Evolutionary conservation across 2,797 vertebrate genomes (phyloP).

Genomic region (Acipenser ruthenus): DNA sequence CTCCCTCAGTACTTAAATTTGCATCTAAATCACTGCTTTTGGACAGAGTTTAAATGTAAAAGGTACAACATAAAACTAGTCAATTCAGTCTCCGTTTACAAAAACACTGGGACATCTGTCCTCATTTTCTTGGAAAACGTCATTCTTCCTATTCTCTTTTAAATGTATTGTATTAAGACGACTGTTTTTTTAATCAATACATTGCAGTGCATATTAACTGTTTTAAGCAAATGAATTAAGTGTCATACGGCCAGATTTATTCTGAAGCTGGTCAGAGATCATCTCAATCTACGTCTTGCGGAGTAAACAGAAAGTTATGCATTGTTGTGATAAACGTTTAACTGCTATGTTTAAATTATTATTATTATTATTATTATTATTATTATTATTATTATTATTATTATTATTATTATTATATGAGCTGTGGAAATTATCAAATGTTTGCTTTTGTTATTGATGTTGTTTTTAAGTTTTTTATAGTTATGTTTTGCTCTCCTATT

Average conservation of each 20-base stretch:
- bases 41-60: slow-evolving; percentile 31
- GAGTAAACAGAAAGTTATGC: too few relatives aligned
- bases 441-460: too few relatives aligned
- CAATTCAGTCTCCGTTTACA: slow-evolving; percentile 42
- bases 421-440: too few relatives aligned
- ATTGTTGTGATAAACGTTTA: too few relatives aligned
- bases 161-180: slow-evolving; percentile 11
- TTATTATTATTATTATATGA: too few relatives aligned
- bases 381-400: too few relatives aligned
- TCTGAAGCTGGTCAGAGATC: slow-evolving; percentile 21
- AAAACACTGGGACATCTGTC: slow-evolving; percentile 43
- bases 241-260: slow-evolving; percentile 35
- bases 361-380: too few relatives aligned
- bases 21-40: slow-evolving; percentile 42
- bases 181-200: slow-evolving; percentile 16
- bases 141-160: slow-evolving; percentile 11
- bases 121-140: slow-evolving; percentile 22
- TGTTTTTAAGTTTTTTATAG: too few relatives aligned
- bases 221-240: slow-evolving; percentile 34
- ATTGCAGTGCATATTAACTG: slow-evolving; percentile 16
- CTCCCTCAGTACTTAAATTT: slow-evolving; percentile 36
- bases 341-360: too few relatives aligned
- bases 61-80: slow-evolving; percentile 30
- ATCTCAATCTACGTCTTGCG: too few relatives aligned
- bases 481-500: neutral